phyloP scores from a whole-genome alignment of 2,797 vertebrate genomes.

The Falco novaeseelandiae region DNA sequence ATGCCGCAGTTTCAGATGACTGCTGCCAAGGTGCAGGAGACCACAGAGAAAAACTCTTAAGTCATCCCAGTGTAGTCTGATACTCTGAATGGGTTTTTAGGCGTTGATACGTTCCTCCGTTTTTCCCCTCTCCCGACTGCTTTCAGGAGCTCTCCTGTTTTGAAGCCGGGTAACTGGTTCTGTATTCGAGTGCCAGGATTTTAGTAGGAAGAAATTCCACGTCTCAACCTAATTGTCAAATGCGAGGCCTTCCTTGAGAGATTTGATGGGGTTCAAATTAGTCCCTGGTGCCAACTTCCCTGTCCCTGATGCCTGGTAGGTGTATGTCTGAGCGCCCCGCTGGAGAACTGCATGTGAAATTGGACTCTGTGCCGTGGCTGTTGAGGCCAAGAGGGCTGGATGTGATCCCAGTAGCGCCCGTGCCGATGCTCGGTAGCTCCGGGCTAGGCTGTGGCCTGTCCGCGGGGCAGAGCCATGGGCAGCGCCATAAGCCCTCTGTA shows the following conservation, averaged over 20 bases:
- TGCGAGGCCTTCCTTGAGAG: not conserved
- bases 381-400: not conserved
- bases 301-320: not conserved
- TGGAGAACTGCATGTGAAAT: not conserved
- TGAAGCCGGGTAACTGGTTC: not conserved
- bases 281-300: not conserved
- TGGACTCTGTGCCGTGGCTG: rapidly evolving
- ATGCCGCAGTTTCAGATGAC: slow-evolving; percentile 88
- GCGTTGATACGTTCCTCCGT: not conserved
- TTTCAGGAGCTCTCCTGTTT: not conserved
- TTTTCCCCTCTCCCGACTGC: not conserved
- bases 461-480: not conserved
- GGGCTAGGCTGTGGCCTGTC: not conserved
- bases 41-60: slow-evolving; percentile 64
- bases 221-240: not conserved
- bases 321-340: rapidly evolving
- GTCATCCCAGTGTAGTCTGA: not conserved
- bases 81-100: not conserved
- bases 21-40: slow-evolving; percentile 63
- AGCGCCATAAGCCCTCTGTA: not conserved
- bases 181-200: not conserved
- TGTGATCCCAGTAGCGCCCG: no score
- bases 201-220: not conserved
- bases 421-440: not conserved
- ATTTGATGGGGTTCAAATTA: not conserved